Evolutionary conservation across 2,888 invertebrate species (phyloP), one percentile per base, ranked within the genome.

Genomic region (Chrysolina haemoptera): DNA sequence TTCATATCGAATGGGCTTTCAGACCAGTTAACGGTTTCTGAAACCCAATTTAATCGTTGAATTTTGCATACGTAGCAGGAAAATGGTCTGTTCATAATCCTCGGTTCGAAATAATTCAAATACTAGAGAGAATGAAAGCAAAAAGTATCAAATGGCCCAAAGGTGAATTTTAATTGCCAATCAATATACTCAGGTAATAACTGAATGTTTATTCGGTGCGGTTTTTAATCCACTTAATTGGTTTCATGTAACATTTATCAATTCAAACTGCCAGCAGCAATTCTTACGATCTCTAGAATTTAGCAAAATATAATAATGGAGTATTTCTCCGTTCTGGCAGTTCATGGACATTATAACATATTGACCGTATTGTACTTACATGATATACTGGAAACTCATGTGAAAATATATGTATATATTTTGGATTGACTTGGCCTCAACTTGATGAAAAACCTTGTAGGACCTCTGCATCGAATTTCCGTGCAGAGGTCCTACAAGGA

Each of bases 11-110:
- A 48, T 48, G 16, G 48, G 16, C 6, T 48, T 16, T 16, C 48
- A 16, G 16, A 48, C 8, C 16, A 9, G 6, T n/a, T 16, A 48
- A 48, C 16, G 48, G 48, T 48, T 48, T 16, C 48, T 48, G 48
- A 48, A 48, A 48, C 48, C 48, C n/a, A 48, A 14, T 48, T 48
- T 48, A 9, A 48, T 48, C 48, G 48, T 8, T 9, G 16, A 16
- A n/a, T 16, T 48, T 48, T 48, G 48, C 48, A 48, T 48, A 48
- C 48, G n/a, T 16, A 16, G 48, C 48, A 16, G 48, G 48, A 48
- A 48, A 16, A 48, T 48, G 16, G 48, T 48, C 48, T 48, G 48
- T 10, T 48, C 9, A 48, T 48, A 48, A 48, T 48, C 48, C 48
- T 1, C 48, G 48, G 48, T 48, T 48, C 1, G 48, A 48, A 16